These are phyloP conservation scores for Melanotaenia duboulayi DNA, from an alignment of 2,113 vertebrate species.

Conservation along the genomic window DNA sequence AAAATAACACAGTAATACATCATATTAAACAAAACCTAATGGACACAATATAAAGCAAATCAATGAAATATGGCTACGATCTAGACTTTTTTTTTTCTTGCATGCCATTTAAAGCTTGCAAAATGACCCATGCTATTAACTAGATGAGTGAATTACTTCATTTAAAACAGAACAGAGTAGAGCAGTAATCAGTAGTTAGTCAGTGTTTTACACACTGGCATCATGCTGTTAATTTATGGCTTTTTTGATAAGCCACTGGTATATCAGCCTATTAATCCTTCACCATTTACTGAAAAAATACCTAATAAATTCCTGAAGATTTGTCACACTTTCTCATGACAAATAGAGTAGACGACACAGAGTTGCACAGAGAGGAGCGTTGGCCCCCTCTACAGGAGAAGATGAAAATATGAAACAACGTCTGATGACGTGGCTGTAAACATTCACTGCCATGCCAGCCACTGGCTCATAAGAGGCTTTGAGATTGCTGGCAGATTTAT, in stretches of 20 bases:
- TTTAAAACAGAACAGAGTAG: slow-evolving; percentile 8
- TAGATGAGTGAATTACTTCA: slow-evolving; percentile 8
- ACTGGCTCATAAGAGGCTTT: background rate
- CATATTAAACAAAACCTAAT: slow-evolving; percentile 21
- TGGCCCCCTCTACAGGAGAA: slow-evolving; percentile 79
- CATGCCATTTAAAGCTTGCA: background rate
- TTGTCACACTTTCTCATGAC: slow-evolving; percentile 41
- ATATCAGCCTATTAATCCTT: slow-evolving; percentile 26
- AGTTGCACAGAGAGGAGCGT: slow-evolving; percentile 31
- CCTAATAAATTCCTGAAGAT: slow-evolving; percentile 45
- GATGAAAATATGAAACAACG: slow-evolving; percentile 1
- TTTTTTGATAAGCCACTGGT: slow-evolving; percentile 24
- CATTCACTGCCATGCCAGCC: slow-evolving; percentile 7
- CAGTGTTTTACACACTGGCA: slow-evolving; percentile 34
- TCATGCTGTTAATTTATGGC: slow-evolving; percentile 27
- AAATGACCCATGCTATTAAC: slow-evolving; percentile 2
- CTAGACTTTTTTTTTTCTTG: background rate
- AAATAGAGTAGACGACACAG: slow-evolving; percentile 18
- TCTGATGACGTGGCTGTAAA: background rate
- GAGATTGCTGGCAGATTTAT: slow-evolving; percentile 13
- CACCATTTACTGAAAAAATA: slow-evolving; percentile 42
- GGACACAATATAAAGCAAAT: slow-evolving; percentile 14
- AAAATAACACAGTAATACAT: slow-evolving; percentile 20
- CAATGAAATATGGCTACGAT: slow-evolving; percentile 39
- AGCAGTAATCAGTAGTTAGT: slow-evolving; percentile 50